These are phyloP conservation scores for Neogobius melanostomus DNA, from an alignment of 2,113 vertebrate genomes.

Conservation along the genomic window DNA sequence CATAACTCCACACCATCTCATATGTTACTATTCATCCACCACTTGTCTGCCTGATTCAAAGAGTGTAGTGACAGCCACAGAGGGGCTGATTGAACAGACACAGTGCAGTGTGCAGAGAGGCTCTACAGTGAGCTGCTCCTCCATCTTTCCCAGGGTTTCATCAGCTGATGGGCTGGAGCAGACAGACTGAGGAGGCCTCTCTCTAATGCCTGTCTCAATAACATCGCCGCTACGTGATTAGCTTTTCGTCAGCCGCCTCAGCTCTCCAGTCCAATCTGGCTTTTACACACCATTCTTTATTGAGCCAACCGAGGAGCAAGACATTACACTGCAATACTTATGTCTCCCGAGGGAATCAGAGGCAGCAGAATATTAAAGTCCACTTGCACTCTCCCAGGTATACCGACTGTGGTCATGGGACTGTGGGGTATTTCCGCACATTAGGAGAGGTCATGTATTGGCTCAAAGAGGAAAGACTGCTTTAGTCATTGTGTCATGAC, in stretches of 20 bases:
- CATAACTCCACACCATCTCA: no score
- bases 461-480: background rate
- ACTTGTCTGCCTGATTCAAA: background rate
- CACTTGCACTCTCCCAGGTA: background rate
- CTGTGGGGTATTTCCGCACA: background rate
- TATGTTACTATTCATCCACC: background rate
- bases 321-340: constrained; percentile 9
- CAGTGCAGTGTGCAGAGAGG: background rate
- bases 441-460: background rate
- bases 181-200: constrained; percentile 46
- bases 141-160: constrained; percentile 57
- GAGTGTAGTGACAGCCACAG: background rate
- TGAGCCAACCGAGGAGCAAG: background rate
- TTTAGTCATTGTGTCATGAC: no score
- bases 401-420: background rate
- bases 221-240: constrained; percentile 41
- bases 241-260: constrained; percentile 43
- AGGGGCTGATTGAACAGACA: background rate
- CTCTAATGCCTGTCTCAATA: constrained; percentile 43
- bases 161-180: constrained; percentile 63
- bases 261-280: background rate
- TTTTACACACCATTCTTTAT: constrained; percentile 13
- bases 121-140: constrained; percentile 15
- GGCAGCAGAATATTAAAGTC: background rate
- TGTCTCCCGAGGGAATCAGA: background rate